Conservation (phyloP, 2,888 invertebrate species). For the Dasysyrphus tricinctus region DNA sequence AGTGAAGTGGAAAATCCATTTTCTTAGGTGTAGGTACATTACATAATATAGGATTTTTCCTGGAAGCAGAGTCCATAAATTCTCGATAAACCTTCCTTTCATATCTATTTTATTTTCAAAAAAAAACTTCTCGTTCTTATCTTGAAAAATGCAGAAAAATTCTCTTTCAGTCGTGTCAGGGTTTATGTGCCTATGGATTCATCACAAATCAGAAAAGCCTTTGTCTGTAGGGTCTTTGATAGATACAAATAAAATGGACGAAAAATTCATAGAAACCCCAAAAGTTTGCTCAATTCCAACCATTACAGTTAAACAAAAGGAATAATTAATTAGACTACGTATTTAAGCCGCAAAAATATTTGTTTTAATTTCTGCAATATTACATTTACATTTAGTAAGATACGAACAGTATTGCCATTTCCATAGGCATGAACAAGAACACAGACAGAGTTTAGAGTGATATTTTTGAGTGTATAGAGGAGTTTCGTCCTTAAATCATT, state of each 20-base stretch:
- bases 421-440: background rate
- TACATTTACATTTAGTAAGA: background rate
- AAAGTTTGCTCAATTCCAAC: background rate
- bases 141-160: background rate
- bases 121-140: no score
- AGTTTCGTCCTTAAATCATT: background rate
- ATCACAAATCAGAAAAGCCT: background rate
- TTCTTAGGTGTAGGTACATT: no score
- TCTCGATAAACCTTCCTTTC: no score
- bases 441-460: background rate
- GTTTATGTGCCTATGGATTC: background rate
- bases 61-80: no score
- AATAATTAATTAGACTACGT: background rate
- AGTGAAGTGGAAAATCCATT: no score
- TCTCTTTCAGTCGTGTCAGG: background rate
- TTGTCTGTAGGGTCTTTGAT: background rate
- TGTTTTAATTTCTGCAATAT: conserved; percentile 11
- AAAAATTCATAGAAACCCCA: background rate
- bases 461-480: background rate
- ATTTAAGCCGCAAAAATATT: background rate
- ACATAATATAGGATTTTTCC: no score
- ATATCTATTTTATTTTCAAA: no score
- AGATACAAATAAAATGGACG: background rate
- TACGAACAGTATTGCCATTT: background rate
- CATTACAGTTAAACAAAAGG: background rate